phyloP scores from a whole-genome alignment of 2,113 vertebrate species.

The Morphnarchus princeps region DNA sequence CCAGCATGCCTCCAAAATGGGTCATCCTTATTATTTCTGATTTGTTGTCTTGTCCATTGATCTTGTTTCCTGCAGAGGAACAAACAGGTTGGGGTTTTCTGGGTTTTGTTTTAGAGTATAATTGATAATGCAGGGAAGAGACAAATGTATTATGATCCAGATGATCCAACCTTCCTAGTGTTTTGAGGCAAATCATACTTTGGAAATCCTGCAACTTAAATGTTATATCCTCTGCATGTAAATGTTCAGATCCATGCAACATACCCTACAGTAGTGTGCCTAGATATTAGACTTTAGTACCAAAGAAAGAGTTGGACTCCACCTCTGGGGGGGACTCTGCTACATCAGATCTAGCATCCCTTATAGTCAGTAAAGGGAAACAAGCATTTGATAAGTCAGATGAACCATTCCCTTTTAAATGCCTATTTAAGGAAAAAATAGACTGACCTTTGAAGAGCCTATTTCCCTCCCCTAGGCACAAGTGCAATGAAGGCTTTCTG shows the following conservation, averaged over 20 bases:
- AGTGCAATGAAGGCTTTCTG: background rate
- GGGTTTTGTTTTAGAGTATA: background rate
- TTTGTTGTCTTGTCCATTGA: conserved; percentile 81
- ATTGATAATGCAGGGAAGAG: background rate
- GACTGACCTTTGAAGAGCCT: background rate
- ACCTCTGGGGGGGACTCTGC: background rate
- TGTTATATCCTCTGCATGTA: background rate
- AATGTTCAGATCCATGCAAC: background rate
- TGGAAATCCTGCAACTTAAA: background rate
- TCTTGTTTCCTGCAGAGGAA: conserved; percentile 82
- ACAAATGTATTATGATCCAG: background rate
- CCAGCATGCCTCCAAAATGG: conserved; percentile 86
- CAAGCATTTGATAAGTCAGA: background rate
- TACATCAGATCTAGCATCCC: background rate
- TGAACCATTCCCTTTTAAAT: background rate
- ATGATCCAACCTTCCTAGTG: background rate
- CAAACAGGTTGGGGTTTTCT: conserved; percentile 41
- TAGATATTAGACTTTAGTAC: background rate
- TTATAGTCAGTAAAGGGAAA: background rate
- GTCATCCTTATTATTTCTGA: conserved; percentile 74
- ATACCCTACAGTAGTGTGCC: background rate
- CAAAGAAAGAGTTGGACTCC: background rate
- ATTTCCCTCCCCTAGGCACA: background rate
- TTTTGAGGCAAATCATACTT: background rate
- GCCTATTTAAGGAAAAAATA: background rate